A percentile compares a stretch with the other conserved stretches of the same genome.
phyloP scores from a whole-genome alignment of 2,888 invertebrate species.

The Chalcis sispes region DNA sequence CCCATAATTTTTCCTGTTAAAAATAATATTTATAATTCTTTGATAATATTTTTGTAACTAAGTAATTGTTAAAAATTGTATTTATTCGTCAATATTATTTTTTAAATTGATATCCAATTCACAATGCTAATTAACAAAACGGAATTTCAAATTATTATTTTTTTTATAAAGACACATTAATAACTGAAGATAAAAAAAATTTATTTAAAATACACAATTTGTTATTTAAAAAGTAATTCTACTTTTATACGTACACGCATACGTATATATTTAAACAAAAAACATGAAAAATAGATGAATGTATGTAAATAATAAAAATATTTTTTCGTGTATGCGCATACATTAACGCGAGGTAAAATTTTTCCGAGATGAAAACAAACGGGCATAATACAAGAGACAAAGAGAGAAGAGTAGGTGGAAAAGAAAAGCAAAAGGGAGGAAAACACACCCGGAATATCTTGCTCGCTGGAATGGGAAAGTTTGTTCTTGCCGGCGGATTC shows the following conservation, averaged over 20 bases:
- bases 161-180: too few species aligned
- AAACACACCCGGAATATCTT: conserved; percentile 74
- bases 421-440: conserved; percentile 16
- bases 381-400: background rate
- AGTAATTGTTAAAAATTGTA: conserved; percentile 57
- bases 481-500: conserved; percentile 61
- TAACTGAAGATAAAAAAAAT: too few species aligned
- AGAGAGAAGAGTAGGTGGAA: background rate
- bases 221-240: too few species aligned
- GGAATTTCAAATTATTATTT: too few species aligned
- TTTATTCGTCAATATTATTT: background rate
- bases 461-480: conserved; percentile 74
- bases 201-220: too few species aligned
- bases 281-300: conserved; percentile 28
- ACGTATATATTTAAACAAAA: background rate
- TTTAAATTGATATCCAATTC: too few species aligned
- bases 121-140: too few species aligned
- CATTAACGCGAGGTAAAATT: background rate
- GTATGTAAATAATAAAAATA: conserved; percentile 4
- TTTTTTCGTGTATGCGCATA: conserved; percentile 1
- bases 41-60: too few species aligned
- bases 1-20: conserved; percentile 69
- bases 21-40: conserved; percentile 10
- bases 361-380: background rate
- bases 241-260: too few species aligned